phyloP scores from a whole-genome alignment of 2,888 invertebrate species.

The Dendrolimus houi region DNA sequence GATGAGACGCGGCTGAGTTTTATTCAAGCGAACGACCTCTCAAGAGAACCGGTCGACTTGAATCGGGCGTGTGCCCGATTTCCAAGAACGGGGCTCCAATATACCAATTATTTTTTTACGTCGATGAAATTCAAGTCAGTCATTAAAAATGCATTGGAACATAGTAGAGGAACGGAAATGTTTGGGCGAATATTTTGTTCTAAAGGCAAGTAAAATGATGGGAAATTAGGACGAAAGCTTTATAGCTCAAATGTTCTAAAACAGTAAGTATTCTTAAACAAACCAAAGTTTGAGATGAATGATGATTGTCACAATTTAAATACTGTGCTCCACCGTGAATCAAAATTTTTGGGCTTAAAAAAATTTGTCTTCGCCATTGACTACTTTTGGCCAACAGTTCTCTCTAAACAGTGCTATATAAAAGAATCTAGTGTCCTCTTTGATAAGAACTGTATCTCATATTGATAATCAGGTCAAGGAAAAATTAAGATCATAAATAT shows the following conservation, averaged over 20 bases:
- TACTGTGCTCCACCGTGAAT: neutral
- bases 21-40: constrained; percentile 19
- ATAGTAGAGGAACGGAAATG: neutral
- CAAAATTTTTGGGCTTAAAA: no score
- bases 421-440: no score
- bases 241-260: no score
- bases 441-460: no score
- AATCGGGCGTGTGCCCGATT: constrained; percentile 31
- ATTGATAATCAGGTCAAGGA: no score
- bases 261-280: neutral
- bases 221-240: no score
- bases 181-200: neutral
- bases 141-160: constrained; percentile 27
- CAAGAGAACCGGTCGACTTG: constrained; percentile 33
- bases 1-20: neutral
- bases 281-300: constrained; percentile 3
- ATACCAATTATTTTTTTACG: constrained; percentile 44
- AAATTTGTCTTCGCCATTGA: no score
- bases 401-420: no score
- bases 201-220: no score
- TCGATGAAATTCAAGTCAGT: constrained; percentile 24
- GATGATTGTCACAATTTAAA: neutral
- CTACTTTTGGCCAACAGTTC: no score
- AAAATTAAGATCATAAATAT: no score
- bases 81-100: constrained; percentile 24